Conservation (phyloP, 2,113 vertebrate species). For the Anhinga rufa region DNA sequence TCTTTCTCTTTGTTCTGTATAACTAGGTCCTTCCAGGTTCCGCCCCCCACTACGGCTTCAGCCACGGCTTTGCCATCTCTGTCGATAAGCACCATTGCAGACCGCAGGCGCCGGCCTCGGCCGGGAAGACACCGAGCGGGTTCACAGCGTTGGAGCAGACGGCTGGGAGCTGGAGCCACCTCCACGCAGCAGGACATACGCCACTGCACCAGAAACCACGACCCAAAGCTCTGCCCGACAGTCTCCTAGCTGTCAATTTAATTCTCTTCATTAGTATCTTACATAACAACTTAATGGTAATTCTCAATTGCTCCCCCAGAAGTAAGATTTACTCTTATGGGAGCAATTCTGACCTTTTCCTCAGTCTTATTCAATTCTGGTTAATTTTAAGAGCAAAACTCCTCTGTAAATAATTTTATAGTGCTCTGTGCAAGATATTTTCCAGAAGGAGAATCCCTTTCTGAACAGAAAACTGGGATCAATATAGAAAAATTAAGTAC, state of each 20-base stretch:
- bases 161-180: background rate
- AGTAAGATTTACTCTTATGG: background rate
- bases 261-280: background rate
- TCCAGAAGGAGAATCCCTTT: background rate
- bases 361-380: background rate
- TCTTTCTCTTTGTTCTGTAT: background rate
- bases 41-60: background rate
- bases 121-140: background rate
- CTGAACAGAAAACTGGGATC: background rate
- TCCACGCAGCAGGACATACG: background rate
- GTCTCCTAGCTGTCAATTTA: background rate
- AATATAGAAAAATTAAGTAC: background rate
- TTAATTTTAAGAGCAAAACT: background rate
- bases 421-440: background rate
- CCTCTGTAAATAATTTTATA: background rate
- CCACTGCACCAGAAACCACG: background rate
- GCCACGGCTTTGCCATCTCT: background rate
- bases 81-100: background rate
- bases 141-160: rapidly evolving
- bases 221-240: background rate
- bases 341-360: background rate
- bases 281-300: background rate
- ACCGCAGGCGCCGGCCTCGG: background rate
- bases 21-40: background rate
- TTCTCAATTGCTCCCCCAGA: background rate